Evolutionary conservation across 2,888 invertebrate genomes (phyloP).

Genomic region (Neoaliturus tenellus): DNA sequence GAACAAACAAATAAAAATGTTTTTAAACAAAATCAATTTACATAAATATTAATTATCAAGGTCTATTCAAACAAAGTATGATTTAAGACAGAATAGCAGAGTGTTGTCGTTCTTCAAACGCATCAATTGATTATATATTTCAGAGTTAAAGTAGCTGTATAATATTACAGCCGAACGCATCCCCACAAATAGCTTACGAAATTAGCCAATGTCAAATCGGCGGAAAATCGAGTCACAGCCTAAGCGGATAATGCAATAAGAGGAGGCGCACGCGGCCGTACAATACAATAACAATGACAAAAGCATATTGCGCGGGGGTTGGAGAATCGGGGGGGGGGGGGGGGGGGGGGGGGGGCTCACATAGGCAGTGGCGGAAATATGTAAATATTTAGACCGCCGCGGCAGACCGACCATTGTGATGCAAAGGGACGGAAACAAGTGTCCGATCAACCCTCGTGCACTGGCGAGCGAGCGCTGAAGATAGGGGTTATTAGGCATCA

Average conservation of each 20-base stretch:
- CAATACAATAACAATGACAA: not conserved
- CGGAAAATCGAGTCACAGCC: not conserved
- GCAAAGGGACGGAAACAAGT: slow-evolving; percentile 3
- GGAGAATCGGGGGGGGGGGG: not conserved
- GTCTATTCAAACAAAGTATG: too few relatives aligned
- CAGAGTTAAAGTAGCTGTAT: too few relatives aligned
- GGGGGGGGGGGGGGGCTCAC: not conserved
- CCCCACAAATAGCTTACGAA: not conserved
- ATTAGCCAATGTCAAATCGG: slow-evolving; percentile 29
- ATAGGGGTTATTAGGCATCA: too few relatives aligned
- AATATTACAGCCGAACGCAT: too few relatives aligned
- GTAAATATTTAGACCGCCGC: slow-evolving; percentile 39
- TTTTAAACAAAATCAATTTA: too few relatives aligned
- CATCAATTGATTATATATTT: too few relatives aligned
- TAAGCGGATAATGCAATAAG: not conserved
- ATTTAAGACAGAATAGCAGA: too few relatives aligned
- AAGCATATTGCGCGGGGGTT: not conserved
- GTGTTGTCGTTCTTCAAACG: too few relatives aligned
- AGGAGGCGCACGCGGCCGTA: not conserved
- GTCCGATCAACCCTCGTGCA: not conserved
- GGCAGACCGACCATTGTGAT: slow-evolving; percentile 16
- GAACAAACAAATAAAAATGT: too few relatives aligned
- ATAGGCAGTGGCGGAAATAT: not conserved
- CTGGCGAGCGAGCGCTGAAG: too few relatives aligned
- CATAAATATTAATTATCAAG: too few relatives aligned